Base-by-base conservation (phyloP, 2,888 invertebrate genomes). In the Tachina lurida region DNA sequence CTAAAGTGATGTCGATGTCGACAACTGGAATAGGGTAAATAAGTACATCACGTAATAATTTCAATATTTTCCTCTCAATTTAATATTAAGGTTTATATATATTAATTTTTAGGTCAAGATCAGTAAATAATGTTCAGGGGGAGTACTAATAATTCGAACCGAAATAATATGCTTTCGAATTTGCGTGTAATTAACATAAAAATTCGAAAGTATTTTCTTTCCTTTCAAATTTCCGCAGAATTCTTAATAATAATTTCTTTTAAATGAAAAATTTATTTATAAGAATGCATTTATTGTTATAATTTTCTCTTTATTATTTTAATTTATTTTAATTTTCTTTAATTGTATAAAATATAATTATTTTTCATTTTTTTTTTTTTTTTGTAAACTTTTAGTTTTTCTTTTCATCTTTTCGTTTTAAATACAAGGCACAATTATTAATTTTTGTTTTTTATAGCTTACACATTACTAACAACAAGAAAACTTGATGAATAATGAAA, bases 391-490 rank as follows among this genome's bases (percentile, higher is more conserved):
- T 85, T 70, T 74, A 76, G 75, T 83, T 75, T 62, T 41, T 71
- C 49, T 47, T 73, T 22, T 74, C 12, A 22, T 49, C 45, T 45
- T 71, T 73, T 81, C 54, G 12, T 5, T 84, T 86, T 68, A 67
- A 86, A 83, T 80, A 83, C 86, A 86, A 86, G 86, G 86, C 86
- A 86, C 86, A 86, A 76, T 75, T 67, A 78, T 71, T 78, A 60
- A 22, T 56, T 73, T 71, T 83, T 73, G 62, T 86, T 76, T 82
- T 82, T 82, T 79, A 78, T 39, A 82, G 45, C 78, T 86, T 83
- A 86, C 60, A 86, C 60, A 80, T 63, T 79, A 83, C 79, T 83
- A 86, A 73, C 79, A 86, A 86, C 86, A 83, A 83, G 83, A 76
- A 73, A 82, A 82, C 62, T 83, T 83, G 67, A 80, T 86, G 86